Evolutionary conservation across 2,888 invertebrate genomes (phyloP).

Genomic region (Watsonalla cultraria): DNA sequence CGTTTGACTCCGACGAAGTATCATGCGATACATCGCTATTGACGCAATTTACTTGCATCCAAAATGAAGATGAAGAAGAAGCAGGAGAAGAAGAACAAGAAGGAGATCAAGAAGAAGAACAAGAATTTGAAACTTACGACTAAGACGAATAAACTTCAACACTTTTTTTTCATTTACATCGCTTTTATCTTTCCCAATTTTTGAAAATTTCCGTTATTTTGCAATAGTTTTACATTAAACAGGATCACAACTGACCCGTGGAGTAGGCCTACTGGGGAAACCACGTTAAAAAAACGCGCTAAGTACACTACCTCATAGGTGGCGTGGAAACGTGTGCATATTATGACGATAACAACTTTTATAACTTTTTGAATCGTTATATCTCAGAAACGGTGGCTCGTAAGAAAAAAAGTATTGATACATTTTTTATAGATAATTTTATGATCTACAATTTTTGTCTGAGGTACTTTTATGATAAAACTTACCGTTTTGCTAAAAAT

Average conservation of each 20-base stretch:
- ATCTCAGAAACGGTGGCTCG: conserved; percentile 3
- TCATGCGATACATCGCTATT: conserved; percentile 7
- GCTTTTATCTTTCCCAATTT: too few species aligned
- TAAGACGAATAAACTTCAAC: too few species aligned
- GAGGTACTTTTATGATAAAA: too few species aligned
- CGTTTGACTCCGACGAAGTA: conserved; percentile 11
- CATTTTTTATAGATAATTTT: too few species aligned
- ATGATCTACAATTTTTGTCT: too few species aligned
- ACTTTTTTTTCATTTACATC: too few species aligned
- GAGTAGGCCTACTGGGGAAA: conserved; percentile 2
- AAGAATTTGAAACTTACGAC: conserved; percentile 9
- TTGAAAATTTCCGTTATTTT: too few species aligned
- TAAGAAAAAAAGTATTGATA: conserved; percentile 1
- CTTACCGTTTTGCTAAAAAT: too few species aligned
- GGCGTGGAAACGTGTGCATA: conserved; percentile 13
- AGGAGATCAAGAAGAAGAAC: conserved; percentile 11
- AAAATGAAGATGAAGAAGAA: conserved; percentile 9
- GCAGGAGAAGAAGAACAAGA: conserved; percentile 11
- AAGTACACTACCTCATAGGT: conserved; percentile 6
- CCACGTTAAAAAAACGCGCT: conserved; percentile 7
- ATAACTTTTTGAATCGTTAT: too few species aligned
- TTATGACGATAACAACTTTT: conserved; percentile 4
- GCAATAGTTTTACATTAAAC: conserved; percentile 11
- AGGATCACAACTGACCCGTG: conserved; percentile 7
- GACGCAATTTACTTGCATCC: conserved; percentile 9